phyloP scores from a whole-genome alignment of 2,113 vertebrate genomes.

The Nothocercus nigrocapillus region DNA sequence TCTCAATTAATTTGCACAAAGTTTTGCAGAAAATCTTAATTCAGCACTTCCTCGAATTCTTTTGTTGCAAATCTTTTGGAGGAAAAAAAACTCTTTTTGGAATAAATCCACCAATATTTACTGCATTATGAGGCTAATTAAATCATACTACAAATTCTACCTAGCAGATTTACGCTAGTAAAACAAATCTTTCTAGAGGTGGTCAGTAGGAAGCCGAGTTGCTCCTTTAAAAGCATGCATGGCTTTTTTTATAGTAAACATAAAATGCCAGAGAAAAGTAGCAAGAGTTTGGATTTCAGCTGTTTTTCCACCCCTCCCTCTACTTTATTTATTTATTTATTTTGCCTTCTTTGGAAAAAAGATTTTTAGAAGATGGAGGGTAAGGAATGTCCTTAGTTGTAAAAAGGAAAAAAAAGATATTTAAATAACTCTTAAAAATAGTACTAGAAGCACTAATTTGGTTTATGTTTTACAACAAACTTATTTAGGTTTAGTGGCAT shows the following conservation, averaged over 20 bases:
- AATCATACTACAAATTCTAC: neutral
- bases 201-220: neutral
- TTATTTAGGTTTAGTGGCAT: slow-evolving; percentile 7
- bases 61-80: neutral
- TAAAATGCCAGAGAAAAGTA: neutral
- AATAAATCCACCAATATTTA: neutral
- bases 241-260: neutral
- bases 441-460: neutral
- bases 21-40: neutral
- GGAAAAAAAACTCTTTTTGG: neutral
- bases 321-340: neutral
- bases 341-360: slow-evolving; percentile 3
- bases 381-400: slow-evolving; percentile 16
- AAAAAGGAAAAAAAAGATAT: slow-evolving; percentile 22
- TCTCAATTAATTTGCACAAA: neutral
- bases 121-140: neutral
- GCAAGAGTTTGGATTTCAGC: neutral
- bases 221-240: neutral
- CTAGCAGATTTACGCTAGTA: neutral
- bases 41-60: neutral
- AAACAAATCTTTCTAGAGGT: neutral
- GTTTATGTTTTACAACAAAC: slow-evolving; percentile 10
- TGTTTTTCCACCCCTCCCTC: neutral
- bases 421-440: slow-evolving; percentile 58
- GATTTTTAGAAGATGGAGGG: neutral